Base-by-base conservation (phyloP, 2,113 vertebrate species). In the Desmodus rotundus region DNA sequence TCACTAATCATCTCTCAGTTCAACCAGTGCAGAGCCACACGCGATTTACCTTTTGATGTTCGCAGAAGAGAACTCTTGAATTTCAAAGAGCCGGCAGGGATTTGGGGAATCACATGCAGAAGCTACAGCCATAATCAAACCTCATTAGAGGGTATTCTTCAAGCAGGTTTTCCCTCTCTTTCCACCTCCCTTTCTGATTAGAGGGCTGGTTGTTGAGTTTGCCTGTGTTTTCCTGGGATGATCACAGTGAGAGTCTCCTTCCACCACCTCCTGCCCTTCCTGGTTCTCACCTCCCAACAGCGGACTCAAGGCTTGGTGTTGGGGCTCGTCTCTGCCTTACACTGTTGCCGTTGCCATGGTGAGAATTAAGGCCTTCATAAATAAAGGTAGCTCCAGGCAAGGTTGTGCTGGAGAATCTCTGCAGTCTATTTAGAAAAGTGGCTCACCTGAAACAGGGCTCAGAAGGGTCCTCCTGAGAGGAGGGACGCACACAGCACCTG, bases 101-200 rank as follows among this genome's bases (percentile, higher is more conserved):
- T 98, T 98, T 97, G 96, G 97, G 98, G 96, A 98, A 98, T 98
- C 85, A 93, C 96, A 95, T 97, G 98, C n/a, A 10, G 97, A 98
- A 98, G 97, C 98, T 17, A 77, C 95, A 93, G 96, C 81, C 70
- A 94, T 98, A 98, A 99, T 99, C 98, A 98, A 98, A 97, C 96
- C 98, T 99, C 98, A 98, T 98, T 98, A 98, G 98, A 94, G 95
- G 97, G 98, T 98, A 98, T 98, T 98, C 98, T 98, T 98, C 96
- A 92, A 97, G 96, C 96, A 96, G 97, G 97, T 94, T 97, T 97
- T 94, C 92, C 96, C 96, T 50, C 63, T 86, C 58, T 58, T 47
- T 31, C 94, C 50, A 89, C 94, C 91, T 91, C 89, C 54, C 95
- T 87, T 93, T 86, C 84, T 98, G 98, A 98, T 98, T 98, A 98